Base-by-base conservation (phyloP, 2,888 invertebrate species). In the Drosophila kanekoi region DNA sequence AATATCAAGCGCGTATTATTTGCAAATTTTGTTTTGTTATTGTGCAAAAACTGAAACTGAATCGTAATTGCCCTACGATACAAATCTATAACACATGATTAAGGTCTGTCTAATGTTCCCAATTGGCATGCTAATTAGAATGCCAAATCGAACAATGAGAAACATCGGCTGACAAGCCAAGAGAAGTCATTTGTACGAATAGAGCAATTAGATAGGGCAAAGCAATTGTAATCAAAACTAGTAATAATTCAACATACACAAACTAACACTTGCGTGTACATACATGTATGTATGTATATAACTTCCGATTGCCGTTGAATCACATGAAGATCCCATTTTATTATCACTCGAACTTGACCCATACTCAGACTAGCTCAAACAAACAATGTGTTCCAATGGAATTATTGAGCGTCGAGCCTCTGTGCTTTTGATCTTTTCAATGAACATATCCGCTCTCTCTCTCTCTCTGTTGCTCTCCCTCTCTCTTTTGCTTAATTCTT, bases 91-190 rank as follows among this genome's bases (percentile, higher is more conserved):
- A 56, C 77, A 62, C 51, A 54, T 76, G 71, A 76, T 70, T 76
- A 53, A 23, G 33, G 44, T 51, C 20, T 20, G 20, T 20, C 20
- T 20, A 20, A 20, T 20, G 5, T 20, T 20, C 47, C 23, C 45
- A 59, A 87, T 83, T 89, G 77, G 69, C 72, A 87, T 77, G 57
- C 71, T 64, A 74, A 81, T 84, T 64, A 48, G 32, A 54, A 58
- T 68, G 33, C 52, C 60, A 63, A 44, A 37, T 61, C 40, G 61
- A 65, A 81, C 86, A 78, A 79, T 81, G 56, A 47, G 40, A 65
- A 57, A 53, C 9, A 28, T 23, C 20, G 28, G 35, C 14, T 56
- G 43, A 52, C 41, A 53, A 65, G 52, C 20, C 16, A 28, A 20
- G 37, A 23, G 28, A 51, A 68, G 47, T 35, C 52, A 52, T 57